A percentile compares a stretch with the other conserved stretches of the same genome.
phyloP scores from a whole-genome alignment of 2,797 vertebrate species.

The Squalus acanthias region DNA sequence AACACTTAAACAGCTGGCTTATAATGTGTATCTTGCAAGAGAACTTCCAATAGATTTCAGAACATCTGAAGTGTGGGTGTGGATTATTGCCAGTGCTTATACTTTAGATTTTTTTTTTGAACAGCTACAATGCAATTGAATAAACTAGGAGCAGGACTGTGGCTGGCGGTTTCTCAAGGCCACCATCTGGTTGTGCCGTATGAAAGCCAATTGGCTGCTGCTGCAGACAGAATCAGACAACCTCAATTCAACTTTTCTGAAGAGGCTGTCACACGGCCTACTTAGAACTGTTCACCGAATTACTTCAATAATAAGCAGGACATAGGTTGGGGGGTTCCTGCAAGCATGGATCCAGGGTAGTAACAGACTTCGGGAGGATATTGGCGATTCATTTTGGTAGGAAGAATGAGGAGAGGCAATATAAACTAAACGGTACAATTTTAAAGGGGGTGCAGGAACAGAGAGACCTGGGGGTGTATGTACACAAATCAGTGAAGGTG shows the following conservation, averaged over 20 bases:
- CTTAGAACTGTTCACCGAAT: conserved; percentile 3
- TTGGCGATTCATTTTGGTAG: neutral
- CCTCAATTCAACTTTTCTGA: conserved; percentile 36
- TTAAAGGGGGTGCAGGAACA: neutral
- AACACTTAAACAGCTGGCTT: neutral
- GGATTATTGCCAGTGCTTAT: neutral
- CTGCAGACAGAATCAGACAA: conserved; percentile 39
- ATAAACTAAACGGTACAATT: neutral
- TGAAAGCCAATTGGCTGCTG: conserved; percentile 39
- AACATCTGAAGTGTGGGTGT: neutral
- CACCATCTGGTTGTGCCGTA: conserved; percentile 40
- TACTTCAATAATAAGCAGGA: neutral
- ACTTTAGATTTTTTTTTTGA: neutral
- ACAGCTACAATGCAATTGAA: neutral
- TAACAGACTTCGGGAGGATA: neutral
- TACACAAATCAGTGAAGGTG: neutral
- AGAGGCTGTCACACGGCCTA: neutral
- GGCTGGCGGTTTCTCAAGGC: neutral
- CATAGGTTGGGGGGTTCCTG: neutral
- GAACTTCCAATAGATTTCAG: neutral
- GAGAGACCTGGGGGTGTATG: neutral
- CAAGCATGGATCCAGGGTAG: neutral
- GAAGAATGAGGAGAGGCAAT: neutral
- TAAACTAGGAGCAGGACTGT: conserved; percentile 7
- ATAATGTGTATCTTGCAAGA: neutral